Conservation (phyloP, 2,888 invertebrate genomes). For the Philopedon plagiatum region DNA sequence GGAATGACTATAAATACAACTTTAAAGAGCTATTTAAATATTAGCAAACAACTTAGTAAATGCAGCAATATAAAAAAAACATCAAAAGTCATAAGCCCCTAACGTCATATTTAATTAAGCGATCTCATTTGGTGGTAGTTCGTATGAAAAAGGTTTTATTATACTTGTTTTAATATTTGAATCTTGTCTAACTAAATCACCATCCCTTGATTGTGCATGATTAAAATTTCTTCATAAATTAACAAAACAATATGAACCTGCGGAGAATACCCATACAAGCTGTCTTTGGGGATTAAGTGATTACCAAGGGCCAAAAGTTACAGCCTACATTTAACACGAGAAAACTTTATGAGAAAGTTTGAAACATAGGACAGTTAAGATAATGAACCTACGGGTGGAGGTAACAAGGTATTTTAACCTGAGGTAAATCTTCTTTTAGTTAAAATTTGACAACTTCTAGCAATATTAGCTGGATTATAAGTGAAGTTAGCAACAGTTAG, state of each 20-base stretch:
- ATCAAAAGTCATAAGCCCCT: too few species aligned
- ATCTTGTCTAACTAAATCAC: too few species aligned
- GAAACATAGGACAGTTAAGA: not conserved
- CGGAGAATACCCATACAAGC: not conserved
- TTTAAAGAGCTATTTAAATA: too few species aligned
- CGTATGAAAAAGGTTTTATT: too few species aligned
- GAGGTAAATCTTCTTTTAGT: not conserved
- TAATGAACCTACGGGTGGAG: conserved; percentile 1
- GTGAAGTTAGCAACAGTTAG: too few species aligned
- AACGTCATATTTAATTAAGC: too few species aligned
- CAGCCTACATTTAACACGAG: not conserved
- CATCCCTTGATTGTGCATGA: not conserved
- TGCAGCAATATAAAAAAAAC: too few species aligned
- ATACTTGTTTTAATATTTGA: too few species aligned
- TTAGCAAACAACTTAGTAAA: too few species aligned
- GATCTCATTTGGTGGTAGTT: too few species aligned
- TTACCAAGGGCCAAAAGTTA: not conserved
- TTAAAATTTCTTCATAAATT: not conserved
- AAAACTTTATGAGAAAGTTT: conserved; percentile 1
- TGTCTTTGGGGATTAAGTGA: conserved; percentile 7
- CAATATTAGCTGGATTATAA: not conserved
- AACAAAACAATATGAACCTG: conserved; percentile 4
- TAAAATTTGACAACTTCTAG: not conserved
- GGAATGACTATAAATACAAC: too few species aligned
- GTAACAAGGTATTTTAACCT: conserved; percentile 2